phyloP scores from a whole-genome alignment of 2,797 vertebrate genomes.

The Coendou prehensilis region DNA sequence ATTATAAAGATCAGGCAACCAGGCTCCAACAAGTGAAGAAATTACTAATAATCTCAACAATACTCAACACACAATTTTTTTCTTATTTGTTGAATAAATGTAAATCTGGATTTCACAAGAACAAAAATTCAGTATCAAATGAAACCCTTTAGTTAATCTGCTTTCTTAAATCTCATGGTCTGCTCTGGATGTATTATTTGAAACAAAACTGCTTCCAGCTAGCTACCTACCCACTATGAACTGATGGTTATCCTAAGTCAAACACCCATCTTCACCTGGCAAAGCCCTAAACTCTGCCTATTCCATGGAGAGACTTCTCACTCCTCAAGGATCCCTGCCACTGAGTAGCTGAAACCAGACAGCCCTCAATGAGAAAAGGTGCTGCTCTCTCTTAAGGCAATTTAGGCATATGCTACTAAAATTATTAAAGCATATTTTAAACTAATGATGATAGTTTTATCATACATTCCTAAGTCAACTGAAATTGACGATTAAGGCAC shows the following conservation, averaged over 20 bases:
- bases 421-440: slow-evolving; percentile 58
- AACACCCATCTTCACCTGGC: slow-evolving; percentile 1
- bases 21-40: slow-evolving; percentile 15
- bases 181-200: neutral
- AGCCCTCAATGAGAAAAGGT: neutral
- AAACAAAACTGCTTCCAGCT: slow-evolving; percentile 25
- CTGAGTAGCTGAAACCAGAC: neutral
- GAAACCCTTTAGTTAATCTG: slow-evolving; percentile 24
- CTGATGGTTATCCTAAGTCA: neutral
- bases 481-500: slow-evolving; percentile 28
- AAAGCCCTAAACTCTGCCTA: slow-evolving; percentile 37
- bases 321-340: neutral
- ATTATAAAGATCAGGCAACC: neutral
- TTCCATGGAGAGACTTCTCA: slow-evolving; percentile 15
- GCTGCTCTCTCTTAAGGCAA: slow-evolving; percentile 30
- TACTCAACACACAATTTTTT: slow-evolving; percentile 17
- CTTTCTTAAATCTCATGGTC: neutral
- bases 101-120: slow-evolving; percentile 54
- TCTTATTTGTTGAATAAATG: slow-evolving; percentile 32
- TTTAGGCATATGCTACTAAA: neutral
- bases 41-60: slow-evolving; percentile 48
- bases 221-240: neutral
- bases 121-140: slow-evolving; percentile 5
- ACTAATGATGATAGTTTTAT: slow-evolving; percentile 25
- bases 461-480: slow-evolving; percentile 17